Percentiles rank a stretch among this genome's conserved stretches.
These are phyloP conservation scores for Timema podura DNA, from an alignment of 2,888 invertebrate genomes.

Conservation along the genomic window DNA sequence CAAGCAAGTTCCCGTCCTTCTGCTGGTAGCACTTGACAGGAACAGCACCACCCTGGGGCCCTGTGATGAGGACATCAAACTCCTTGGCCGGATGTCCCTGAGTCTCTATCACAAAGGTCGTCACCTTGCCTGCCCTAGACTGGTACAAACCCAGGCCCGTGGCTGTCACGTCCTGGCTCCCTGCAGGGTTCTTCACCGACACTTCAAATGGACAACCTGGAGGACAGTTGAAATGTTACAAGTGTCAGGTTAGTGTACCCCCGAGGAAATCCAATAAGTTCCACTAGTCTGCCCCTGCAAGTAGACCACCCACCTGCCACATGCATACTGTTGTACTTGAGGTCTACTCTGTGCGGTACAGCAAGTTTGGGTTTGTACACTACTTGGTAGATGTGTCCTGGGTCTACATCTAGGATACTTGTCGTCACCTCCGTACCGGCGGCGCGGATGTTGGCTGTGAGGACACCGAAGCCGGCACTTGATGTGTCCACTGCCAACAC, in stretches of 20 bases:
- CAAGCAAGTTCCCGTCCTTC: slow-evolving; percentile 89
- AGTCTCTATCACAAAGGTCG: slow-evolving; percentile 86
- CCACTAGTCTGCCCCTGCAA: not conserved
- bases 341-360: slow-evolving; percentile 80
- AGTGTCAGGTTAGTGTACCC: not conserved
- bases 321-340: slow-evolving; percentile 84
- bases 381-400: slow-evolving; percentile 72
- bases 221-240: slow-evolving; percentile 14
- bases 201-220: slow-evolving; percentile 57
- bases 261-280: not conserved
- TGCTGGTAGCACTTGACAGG: slow-evolving; percentile 94
- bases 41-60: slow-evolving; percentile 72
- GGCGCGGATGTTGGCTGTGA: slow-evolving; percentile 75
- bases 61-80: slow-evolving; percentile 87
- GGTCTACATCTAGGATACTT: slow-evolving; percentile 66
- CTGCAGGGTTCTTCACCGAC: slow-evolving; percentile 57
- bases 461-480: slow-evolving; percentile 79
- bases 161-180: slow-evolving; percentile 70
- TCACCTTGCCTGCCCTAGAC: slow-evolving; percentile 73
- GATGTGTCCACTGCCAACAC: slow-evolving; percentile 61
- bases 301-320: slow-evolving; percentile 46
- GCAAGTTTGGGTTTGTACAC: slow-evolving; percentile 84
- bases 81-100: slow-evolving; percentile 79
- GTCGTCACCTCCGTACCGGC: slow-evolving; percentile 79
- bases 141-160: slow-evolving; percentile 82